Evolutionary conservation across 2,888 invertebrate species (phyloP), one percentile per base, ranked within the genome.

Genomic region (Ectobius pallidus): DNA sequence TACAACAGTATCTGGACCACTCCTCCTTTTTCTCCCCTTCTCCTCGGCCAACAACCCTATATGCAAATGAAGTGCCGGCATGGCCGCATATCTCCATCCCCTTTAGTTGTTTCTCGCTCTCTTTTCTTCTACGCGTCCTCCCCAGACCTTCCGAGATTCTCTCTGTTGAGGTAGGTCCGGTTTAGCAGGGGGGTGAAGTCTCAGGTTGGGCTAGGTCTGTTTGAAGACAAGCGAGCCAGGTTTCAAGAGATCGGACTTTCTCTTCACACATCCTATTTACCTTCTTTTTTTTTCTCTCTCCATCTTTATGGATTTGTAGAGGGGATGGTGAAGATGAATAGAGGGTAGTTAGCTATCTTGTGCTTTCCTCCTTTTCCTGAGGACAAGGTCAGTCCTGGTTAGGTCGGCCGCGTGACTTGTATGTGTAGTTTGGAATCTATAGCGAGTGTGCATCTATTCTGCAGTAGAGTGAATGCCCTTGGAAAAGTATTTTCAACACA

Each of bases 311-410:
- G 52, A 25, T 52, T 9, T 16, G 52, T 52, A 52, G 52, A 52
- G 52, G 52, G 52, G 52, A 52, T 52, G 52, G 14, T 20, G n/a
- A 18, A 7, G 18, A 7, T n/a, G 18, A 52, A 20, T 11, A 25
- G 52, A 25, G 52, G 49, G 25, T 52, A 25, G 52, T 18, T 49
- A 4, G 18, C 52, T 52, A 25, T 52, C 52, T 1, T 25, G 9
- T 52, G 20, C 16, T 16, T 52, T 52, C 52, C 25, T 22, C 20
- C 11, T 52, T 52, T 52, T 52, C 22, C 25, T 52, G 52, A 52
- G 52, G 52, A 52, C 52, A 52, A 52, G 52, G 52, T 52, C 52
- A 52, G 52, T 52, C 52, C 25, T 52, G 52, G 52, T 52, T 52
- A 25, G 14, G 22, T 52, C 18, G 14, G 14, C 1, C 52, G 3